These are phyloP conservation scores for Harpegnathos saltator DNA, from an alignment of 1,140 invertebrate genomes.

Conservation along the genomic window DNA sequence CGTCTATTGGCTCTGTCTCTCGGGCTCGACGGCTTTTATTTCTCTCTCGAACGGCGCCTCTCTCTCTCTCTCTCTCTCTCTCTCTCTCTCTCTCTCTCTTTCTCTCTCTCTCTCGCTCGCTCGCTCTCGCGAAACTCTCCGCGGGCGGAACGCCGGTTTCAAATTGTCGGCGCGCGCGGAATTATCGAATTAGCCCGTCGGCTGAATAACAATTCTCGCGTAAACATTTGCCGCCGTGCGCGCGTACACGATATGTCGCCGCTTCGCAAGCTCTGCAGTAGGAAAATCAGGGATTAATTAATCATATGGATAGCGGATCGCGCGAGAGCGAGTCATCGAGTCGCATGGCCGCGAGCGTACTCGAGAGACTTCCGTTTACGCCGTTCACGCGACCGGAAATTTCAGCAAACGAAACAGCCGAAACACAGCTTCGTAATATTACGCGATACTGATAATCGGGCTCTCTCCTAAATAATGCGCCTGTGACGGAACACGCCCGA, in stretches of 20 bases:
- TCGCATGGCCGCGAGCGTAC: no score
- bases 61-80: no score
- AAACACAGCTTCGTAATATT: constrained; percentile 30
- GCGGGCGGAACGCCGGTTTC: background rate
- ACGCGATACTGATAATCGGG: constrained; percentile 40
- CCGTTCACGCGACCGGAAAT: background rate
- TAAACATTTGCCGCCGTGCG: no score
- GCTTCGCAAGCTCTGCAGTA: background rate
- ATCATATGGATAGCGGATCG: constrained; percentile 30
- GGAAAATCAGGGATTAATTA: constrained; percentile 6
- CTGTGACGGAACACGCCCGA: background rate
- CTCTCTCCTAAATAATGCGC: constrained; percentile 23
- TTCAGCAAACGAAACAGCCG: background rate
- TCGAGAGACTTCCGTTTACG: no score
- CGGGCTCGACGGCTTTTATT: background rate
- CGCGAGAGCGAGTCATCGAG: background rate
- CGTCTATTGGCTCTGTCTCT: background rate
- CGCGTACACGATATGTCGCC: no score
- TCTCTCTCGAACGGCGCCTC: background rate
- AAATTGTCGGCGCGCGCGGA: background rate
- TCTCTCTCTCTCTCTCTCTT: no score
- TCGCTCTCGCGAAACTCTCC: background rate
- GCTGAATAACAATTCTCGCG: background rate
- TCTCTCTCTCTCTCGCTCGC: no score
- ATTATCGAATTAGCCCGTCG: background rate